Conservation (phyloP, 2,797 vertebrate species). For the Meda fulgida region DNA sequence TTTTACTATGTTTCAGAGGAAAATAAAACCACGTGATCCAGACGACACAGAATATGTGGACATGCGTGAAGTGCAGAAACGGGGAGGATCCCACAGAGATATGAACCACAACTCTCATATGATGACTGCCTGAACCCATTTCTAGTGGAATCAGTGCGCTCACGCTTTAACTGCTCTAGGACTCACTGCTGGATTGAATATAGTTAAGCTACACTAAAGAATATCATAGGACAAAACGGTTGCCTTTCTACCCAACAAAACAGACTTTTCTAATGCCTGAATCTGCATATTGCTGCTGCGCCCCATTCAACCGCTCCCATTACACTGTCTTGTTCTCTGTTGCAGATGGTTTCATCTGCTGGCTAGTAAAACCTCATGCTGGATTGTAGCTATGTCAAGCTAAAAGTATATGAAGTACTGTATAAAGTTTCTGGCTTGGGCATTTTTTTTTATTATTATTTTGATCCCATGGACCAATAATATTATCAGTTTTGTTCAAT, state of each 20-base stretch:
- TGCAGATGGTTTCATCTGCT: slow-evolving; percentile 1
- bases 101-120: slow-evolving; percentile 56
- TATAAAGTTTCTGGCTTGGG: neutral
- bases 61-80: slow-evolving; percentile 56
- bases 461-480: slow-evolving; percentile 23
- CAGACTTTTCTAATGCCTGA: neutral
- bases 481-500: neutral
- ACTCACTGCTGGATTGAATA: neutral
- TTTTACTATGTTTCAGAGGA: slow-evolving; percentile 46
- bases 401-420: neutral
- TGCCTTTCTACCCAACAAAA: neutral
- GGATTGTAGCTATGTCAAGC: slow-evolving; percentile 2
- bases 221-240: neutral
- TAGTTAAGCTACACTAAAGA: neutral
- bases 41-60: slow-evolving; percentile 57
- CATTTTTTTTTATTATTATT: neutral
- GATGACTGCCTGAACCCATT: neutral
- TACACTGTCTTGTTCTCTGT: neutral
- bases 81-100: slow-evolving; percentile 38
- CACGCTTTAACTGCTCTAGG: neutral
- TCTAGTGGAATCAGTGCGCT: neutral
- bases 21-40: neutral
- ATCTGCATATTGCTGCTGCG: neutral
- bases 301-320: neutral
- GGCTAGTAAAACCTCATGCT: neutral